Conservation (phyloP, 2,888 invertebrate genomes). For the Tetranychus truncatus region DNA sequence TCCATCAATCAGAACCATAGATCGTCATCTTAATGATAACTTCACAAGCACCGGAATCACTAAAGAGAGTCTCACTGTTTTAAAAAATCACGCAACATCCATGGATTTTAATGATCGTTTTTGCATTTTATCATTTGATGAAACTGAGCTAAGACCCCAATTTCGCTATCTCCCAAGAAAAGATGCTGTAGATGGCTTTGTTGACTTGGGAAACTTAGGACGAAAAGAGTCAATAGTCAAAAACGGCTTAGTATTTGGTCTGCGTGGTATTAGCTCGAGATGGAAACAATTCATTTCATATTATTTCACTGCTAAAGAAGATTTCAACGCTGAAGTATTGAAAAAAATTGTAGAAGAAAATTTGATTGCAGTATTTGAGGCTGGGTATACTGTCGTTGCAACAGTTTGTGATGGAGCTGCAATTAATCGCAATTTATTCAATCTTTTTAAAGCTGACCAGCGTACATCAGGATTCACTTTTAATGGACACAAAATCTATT, state of each 20-base stretch:
- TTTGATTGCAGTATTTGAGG: not conserved
- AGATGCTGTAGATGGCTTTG: not conserved
- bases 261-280: not conserved
- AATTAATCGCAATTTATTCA: not conserved
- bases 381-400: not conserved
- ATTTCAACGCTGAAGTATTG: not conserved
- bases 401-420: not conserved
- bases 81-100: too few relatives aligned
- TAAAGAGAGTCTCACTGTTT: too few relatives aligned
- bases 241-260: not conserved
- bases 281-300: not conserved
- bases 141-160: not conserved
- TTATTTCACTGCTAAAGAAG: not conserved
- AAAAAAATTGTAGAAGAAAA: not conserved
- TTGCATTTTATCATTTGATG: constrained; percentile 2
- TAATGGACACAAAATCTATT: not conserved
- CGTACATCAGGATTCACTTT: not conserved
- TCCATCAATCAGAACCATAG: too few relatives aligned
- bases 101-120: too few relatives aligned
- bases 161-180: not conserved
- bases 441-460: not conserved
- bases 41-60: too few relatives aligned
- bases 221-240: not conserved
- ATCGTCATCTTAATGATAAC: too few relatives aligned
- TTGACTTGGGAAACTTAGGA: not conserved